These are phyloP conservation scores for Polyommatus icarus DNA, from an alignment of 2,888 invertebrate genomes.

Conservation along the genomic window DNA sequence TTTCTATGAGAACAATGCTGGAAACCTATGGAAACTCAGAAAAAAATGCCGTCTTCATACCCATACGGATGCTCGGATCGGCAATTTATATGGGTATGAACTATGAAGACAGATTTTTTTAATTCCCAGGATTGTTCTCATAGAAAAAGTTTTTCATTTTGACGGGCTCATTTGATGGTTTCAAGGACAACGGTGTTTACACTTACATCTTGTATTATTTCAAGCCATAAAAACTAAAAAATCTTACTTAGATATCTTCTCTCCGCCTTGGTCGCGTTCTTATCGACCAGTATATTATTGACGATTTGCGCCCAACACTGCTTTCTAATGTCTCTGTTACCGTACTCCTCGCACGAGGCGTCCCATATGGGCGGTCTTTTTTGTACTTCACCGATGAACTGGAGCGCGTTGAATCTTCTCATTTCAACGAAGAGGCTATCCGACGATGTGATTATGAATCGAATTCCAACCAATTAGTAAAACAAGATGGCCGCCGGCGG, in stretches of 20 bases:
- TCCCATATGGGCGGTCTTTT: background rate
- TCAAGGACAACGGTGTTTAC: too few relatives aligned
- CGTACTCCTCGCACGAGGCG: background rate
- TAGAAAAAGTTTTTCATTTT: too few relatives aligned
- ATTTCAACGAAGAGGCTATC: background rate
- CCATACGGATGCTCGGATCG: too few relatives aligned
- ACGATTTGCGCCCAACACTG: background rate
- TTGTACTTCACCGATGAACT: background rate
- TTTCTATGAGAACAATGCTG: too few relatives aligned
- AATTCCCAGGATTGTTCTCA: too few relatives aligned
- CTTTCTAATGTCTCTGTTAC: background rate
- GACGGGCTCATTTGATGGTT: too few relatives aligned
- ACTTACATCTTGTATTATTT: too few relatives aligned
- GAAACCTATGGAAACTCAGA: too few relatives aligned
- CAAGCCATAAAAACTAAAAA: background rate
- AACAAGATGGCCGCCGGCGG: conserved; percentile 4
- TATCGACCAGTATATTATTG: background rate
- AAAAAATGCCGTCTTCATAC: too few relatives aligned
- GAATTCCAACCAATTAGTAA: background rate
- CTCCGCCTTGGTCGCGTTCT: background rate
- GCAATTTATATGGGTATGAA: too few relatives aligned
- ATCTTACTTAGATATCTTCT: background rate
- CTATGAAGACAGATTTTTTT: too few relatives aligned
- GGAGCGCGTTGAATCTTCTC: background rate
- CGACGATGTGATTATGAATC: too few relatives aligned